Conservation (phyloP, 1,140 invertebrate genomes). For the Drosophila busckii region DNA sequence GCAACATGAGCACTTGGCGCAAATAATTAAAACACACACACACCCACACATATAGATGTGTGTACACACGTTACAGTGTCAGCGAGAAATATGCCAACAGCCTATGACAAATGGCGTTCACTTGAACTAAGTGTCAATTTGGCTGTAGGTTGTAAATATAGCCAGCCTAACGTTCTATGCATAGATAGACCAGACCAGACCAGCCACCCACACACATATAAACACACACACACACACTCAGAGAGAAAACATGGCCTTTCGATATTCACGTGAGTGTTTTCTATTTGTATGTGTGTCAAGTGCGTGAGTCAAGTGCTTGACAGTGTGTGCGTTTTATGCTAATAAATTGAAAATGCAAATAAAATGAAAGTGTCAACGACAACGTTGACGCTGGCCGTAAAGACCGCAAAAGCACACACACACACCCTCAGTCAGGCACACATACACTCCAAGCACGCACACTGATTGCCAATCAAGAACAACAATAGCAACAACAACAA, state of each 20-base stretch:
- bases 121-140: slow-evolving; percentile 72
- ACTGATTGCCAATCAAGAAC: slow-evolving; percentile 45
- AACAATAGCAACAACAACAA: slow-evolving; percentile 8
- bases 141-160: slow-evolving; percentile 34
- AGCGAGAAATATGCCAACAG: slow-evolving; percentile 54
- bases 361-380: slow-evolving; percentile 64
- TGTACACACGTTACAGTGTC: slow-evolving; percentile 25
- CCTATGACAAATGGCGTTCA: slow-evolving; percentile 66
- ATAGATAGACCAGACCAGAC: too few relatives aligned
- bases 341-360: slow-evolving; percentile 77
- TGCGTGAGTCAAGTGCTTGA: slow-evolving; percentile 26
- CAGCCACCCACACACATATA: too few relatives aligned
- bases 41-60: slow-evolving; percentile 11
- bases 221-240: background rate
- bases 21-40: slow-evolving; percentile 67
- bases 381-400: slow-evolving; percentile 43
- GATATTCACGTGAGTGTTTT: slow-evolving; percentile 38
- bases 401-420: slow-evolving; percentile 30
- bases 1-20: slow-evolving; percentile 7
- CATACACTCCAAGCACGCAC: slow-evolving; percentile 9
- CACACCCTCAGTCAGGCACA: slow-evolving; percentile 11
- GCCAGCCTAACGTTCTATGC: background rate
- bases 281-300: slow-evolving; percentile 66
- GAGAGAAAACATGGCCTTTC: slow-evolving; percentile 17
- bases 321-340: slow-evolving; percentile 61